Conservation (phyloP, 1,140 invertebrate species). For the Microvelia longipes region DNA sequence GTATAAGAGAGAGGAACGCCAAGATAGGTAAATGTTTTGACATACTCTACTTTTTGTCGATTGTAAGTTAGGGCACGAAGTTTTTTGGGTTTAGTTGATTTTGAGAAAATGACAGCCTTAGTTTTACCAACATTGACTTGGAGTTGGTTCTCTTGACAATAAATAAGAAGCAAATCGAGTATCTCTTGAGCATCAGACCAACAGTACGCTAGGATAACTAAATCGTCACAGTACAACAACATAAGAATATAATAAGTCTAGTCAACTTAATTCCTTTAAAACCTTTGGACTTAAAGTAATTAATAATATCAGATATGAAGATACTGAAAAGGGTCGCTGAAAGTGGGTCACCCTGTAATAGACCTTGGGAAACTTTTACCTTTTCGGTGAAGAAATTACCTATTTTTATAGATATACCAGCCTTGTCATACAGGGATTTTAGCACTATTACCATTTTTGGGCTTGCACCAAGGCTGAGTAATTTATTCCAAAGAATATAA, state of each 20-base stretch:
- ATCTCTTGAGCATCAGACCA: background rate
- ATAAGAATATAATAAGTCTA: background rate
- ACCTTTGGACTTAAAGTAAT: background rate
- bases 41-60: background rate
- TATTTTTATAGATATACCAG: background rate
- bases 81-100: background rate
- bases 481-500: background rate
- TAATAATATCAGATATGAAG: background rate
- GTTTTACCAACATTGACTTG: background rate
- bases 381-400: background rate
- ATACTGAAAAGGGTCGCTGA: background rate
- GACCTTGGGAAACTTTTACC: background rate
- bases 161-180: background rate
- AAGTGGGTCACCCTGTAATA: background rate
- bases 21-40: background rate
- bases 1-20: background rate
- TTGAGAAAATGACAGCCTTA: background rate
- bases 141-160: background rate
- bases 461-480: background rate
- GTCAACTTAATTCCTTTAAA: background rate
- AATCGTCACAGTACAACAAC: background rate
- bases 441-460: background rate
- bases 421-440: background rate
- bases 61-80: background rate
- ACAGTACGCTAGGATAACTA: background rate